Evolutionary conservation across 2,113 vertebrate genomes (phyloP), one percentile per base, ranked within the genome.

Genomic region (Plotosus lineatus): DNA sequence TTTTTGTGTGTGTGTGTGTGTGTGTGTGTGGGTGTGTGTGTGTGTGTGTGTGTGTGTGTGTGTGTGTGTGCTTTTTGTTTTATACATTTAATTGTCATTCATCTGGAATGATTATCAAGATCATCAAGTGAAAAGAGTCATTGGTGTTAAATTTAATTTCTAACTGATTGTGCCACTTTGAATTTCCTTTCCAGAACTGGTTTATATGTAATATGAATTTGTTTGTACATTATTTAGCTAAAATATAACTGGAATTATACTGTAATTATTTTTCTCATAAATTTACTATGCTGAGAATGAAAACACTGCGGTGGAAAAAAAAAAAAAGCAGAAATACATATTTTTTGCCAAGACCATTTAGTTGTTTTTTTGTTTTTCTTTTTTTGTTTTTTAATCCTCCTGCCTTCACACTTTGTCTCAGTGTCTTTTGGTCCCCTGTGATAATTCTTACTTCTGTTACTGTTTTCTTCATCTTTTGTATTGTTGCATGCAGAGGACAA

Each of bases 401-500:
- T 61, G 11, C 60, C 48, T 58, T n/a, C 19, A 77, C 23, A 55
- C 11, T 73, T 17, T 66, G 33, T 42, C 28, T 40, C 21, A 1
- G 28, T 33, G 75, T 28, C 74, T 38, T 12, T 40, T 33, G 42
- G 23, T 21, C 21, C 3, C 19, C 46, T 53, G 17, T 33, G 31
- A 31, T 33, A 14, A 40, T 40, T 60, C 71, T 28, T 48, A 38
- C 46, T 55, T 53, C n/a, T 68, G n/a, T 66, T 42, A 14, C 3
- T 55, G 23, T 74, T 75, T 36, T 51, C 53, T 26, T 46, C 14
- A 9, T 26, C 21, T 5, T 53, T 40, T 23, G 83, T 74, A 86
- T 85, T 77, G 73, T 83, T 56, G 75, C 44, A 82, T 75, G 61
- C n/a, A 73, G 36, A 6, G 60, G 77, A 79, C 80, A 72, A 6